Evolutionary conservation across 2,888 invertebrate species (phyloP).

Genomic region (Sabatieria punctata): DNA sequence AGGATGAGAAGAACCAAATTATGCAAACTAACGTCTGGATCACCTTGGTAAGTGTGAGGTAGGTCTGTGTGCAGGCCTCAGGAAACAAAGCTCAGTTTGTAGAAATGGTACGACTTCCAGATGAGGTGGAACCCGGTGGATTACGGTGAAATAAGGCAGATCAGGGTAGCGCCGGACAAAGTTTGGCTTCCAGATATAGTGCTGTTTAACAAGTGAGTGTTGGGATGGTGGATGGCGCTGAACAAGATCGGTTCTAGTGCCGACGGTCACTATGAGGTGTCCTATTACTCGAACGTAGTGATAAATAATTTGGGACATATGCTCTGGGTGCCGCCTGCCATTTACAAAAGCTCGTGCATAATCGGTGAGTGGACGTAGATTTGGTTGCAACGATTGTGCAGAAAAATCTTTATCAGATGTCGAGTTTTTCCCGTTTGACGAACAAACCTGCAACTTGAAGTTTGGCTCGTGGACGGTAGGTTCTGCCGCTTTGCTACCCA

Average conservation of each 20-base stretch:
- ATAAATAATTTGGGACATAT: slow-evolving; percentile 79
- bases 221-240: background rate
- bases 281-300: slow-evolving; percentile 94
- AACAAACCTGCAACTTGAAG: slow-evolving; percentile 98
- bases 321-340: slow-evolving; percentile 96
- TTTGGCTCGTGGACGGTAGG: slow-evolving; percentile 99
- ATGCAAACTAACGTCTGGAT: slow-evolving; percentile 33
- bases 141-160: slow-evolving; percentile 27
- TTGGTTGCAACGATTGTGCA: too few relatives aligned
- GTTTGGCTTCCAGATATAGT: slow-evolving; percentile 35
- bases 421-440: slow-evolving; percentile 97
- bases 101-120: slow-evolving; percentile 30
- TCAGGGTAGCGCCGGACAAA: slow-evolving; percentile 36
- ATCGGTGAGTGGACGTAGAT: too few relatives aligned
- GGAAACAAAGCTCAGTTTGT: too few relatives aligned
- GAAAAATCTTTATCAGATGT: too few relatives aligned
- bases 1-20: slow-evolving; percentile 30
- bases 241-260: slow-evolving; percentile 48
- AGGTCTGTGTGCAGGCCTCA: too few relatives aligned
- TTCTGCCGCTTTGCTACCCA: too few relatives aligned
- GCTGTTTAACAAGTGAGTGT: slow-evolving; percentile 33
- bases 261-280: slow-evolving; percentile 97
- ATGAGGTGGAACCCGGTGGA: slow-evolving; percentile 28
- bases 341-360: slow-evolving; percentile 95
- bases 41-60: slow-evolving; percentile 18